Base-by-base conservation (phyloP, 2,888 invertebrate species). In the Odontothrips loti region DNA sequence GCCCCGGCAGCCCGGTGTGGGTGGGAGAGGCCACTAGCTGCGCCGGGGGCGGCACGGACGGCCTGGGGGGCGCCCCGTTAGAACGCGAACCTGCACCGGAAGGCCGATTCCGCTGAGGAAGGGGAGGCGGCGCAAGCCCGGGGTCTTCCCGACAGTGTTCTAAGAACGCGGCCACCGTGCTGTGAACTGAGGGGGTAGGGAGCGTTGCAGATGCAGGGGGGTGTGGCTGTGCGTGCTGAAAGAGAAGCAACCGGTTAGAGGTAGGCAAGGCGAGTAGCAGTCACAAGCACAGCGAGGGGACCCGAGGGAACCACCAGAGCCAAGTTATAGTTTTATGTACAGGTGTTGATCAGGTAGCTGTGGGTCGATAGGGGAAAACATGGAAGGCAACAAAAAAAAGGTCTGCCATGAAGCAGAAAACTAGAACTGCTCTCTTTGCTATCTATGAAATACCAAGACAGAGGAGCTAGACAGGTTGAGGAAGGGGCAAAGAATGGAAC, bases 61-160 rank as follows among this genome's bases (percentile, higher is more conserved):
- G 83, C 79, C 83, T 81, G 43, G 83, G 83, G 81, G 83, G 83
- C 75, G 81, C 79, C 27, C 82, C 82, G 80, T 80, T 80, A n/a
- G 68, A 68, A 23, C 68, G n/a, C 8, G 23, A 20, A n/a, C n/a
- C 68, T 11, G 68, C 20, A 11, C 68, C 75, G 58, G 79, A 51
- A 79, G 86, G 86, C 51, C 86, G 88, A 86, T 90, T 90, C 82
- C 90, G 87, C 86, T 90, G 90, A 63, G 90, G 90, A 83, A 90
- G 85, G 51, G 90, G 90, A 43, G 90, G 90, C 82, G 90, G 90
- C 82, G 85, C 85, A 79, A 86, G 87, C 58, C 85, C 84, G 82
- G 81, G 81, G 81, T 82, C 68, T 68, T 68, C 68, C 68, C 68
- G 68, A 68, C 68, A 68, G 82, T 80, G 78, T 51, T 79, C 80